Conservation (phyloP, 2,888 invertebrate genomes). For the Drosophila flavopinicola region DNA sequence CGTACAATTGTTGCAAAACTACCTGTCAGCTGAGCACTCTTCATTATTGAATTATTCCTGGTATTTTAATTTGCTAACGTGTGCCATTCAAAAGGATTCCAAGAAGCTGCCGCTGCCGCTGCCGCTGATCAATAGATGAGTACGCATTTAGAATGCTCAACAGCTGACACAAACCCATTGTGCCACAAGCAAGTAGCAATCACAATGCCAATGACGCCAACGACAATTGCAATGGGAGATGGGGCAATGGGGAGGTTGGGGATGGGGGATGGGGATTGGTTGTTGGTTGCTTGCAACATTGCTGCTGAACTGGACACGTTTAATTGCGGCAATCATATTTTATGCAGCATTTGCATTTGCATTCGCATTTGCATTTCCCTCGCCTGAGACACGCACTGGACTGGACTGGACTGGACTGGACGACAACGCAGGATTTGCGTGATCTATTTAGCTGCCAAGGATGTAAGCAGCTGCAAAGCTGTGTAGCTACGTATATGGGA, state of each 20-base stretch:
- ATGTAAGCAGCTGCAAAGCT: neutral
- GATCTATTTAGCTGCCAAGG: constrained; percentile 27
- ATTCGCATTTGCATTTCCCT: constrained; percentile 36
- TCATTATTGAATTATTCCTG: no score
- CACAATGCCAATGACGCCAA: constrained; percentile 7
- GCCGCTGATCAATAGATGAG: neutral
- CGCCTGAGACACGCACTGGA: constrained; percentile 49
- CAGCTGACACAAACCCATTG: constrained; percentile 13
- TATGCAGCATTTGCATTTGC: constrained; percentile 49
- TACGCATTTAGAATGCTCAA: neutral
- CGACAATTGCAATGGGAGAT: neutral
- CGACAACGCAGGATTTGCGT: constrained; percentile 40
- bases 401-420: no score
- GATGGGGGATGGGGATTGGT: neutral
- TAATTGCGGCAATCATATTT: constrained; percentile 59
- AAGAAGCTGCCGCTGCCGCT: no score
- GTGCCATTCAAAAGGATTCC: neutral
- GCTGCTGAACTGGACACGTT: constrained; percentile 26
- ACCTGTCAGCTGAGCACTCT: no score
- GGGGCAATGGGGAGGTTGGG: neutral
- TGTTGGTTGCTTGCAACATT: constrained; percentile 46
- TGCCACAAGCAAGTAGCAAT: constrained; percentile 8
- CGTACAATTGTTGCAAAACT: no score
- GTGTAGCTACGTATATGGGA: no score
- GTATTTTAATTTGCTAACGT: neutral